Evolutionary conservation across 2,888 invertebrate genomes (phyloP).

Genomic region (Apomyelois bistriatella): DNA sequence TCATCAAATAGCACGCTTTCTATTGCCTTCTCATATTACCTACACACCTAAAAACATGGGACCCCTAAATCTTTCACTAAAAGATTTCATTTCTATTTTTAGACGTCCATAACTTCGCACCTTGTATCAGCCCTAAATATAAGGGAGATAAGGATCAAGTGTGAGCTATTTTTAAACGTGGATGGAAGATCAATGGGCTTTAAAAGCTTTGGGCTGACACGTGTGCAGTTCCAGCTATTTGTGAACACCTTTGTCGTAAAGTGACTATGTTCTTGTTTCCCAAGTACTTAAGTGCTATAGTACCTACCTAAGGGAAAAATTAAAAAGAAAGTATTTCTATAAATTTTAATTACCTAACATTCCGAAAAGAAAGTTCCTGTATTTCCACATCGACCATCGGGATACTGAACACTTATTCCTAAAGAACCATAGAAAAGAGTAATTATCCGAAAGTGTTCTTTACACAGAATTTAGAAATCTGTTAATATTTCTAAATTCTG

Average conservation of each 20-base stretch:
- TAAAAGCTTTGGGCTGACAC: background rate
- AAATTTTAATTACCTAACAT: too few species aligned
- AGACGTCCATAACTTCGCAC: background rate
- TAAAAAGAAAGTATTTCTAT: too few species aligned
- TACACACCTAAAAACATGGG: background rate
- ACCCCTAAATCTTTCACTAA: background rate
- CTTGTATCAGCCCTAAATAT: background rate
- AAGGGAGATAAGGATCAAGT: slow-evolving; percentile 4
- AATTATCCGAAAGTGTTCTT: too few species aligned
- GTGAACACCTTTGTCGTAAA: background rate
- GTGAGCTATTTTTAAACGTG: background rate
- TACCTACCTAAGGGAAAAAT: too few species aligned
- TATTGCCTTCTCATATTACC: slow-evolving; percentile 4
- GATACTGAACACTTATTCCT: too few species aligned
- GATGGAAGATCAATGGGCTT: slow-evolving; percentile 1
- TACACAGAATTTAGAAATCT: too few species aligned
- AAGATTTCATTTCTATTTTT: background rate
- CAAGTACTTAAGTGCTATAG: too few species aligned
- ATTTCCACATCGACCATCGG: too few species aligned
- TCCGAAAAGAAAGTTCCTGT: too few species aligned
- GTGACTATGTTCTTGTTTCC: background rate
- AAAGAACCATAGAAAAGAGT: too few species aligned
- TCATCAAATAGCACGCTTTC: slow-evolving; percentile 3
- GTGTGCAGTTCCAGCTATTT: slow-evolving; percentile 6
- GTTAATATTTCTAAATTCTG: too few species aligned